These are phyloP conservation scores for Hyperopisus bebe DNA, from an alignment of 2,113 vertebrate genomes.

Conservation along the genomic window DNA sequence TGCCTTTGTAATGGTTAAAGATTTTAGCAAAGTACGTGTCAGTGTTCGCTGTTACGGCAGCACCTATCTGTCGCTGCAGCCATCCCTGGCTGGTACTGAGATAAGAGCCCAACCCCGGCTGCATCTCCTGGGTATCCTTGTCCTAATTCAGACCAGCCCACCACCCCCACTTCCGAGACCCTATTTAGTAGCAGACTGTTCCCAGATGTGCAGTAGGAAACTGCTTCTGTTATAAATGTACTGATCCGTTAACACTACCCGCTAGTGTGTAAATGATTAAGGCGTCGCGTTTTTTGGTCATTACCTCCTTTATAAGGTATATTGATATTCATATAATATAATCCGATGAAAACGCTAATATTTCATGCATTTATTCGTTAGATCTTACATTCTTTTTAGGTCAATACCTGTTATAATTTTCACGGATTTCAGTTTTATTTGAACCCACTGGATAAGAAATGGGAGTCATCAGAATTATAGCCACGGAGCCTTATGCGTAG, in stretches of 20 bases:
- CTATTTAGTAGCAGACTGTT: background rate
- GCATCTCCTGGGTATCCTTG: background rate
- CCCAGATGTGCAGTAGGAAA: background rate
- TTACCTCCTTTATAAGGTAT: background rate
- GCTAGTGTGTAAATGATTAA: background rate
- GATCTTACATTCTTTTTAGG: background rate
- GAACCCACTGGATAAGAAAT: background rate
- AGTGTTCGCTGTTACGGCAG: background rate
- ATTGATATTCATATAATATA: background rate
- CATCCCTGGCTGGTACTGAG: background rate
- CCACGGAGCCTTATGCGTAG: background rate
- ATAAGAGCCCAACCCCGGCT: background rate
- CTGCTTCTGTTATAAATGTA: background rate
- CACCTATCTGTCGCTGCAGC: background rate
- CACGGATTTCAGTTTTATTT: background rate
- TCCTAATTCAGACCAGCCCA: constrained; percentile 1
- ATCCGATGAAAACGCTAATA: background rate
- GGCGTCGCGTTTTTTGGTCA: background rate
- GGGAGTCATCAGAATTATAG: background rate
- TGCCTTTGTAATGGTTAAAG: background rate
- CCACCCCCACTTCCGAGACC: background rate
- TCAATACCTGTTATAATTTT: background rate
- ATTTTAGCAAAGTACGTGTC: background rate
- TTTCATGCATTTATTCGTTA: background rate
- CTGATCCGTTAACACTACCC: background rate